Conservation (phyloP, 2,888 invertebrate genomes). For the Ceriagrion tenellum region DNA sequence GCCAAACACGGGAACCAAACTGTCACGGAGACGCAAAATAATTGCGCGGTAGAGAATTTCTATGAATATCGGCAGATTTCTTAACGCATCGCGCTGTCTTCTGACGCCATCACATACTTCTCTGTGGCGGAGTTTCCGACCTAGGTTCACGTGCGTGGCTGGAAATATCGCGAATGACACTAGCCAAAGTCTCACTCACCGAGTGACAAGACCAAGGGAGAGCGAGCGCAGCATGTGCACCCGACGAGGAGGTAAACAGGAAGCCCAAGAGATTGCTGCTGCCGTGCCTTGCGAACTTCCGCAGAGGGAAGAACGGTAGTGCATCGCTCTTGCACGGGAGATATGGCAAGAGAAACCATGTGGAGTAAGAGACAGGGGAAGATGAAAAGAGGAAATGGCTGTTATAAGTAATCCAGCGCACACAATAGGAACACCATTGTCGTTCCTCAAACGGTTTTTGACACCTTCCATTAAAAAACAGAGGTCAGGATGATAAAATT, state of each 20-base stretch:
- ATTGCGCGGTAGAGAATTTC: neutral
- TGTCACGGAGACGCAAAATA: neutral
- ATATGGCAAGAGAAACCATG: constrained; percentile 9
- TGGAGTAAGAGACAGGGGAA: neutral
- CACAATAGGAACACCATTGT: neutral
- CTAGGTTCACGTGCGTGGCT: constrained; percentile 53
- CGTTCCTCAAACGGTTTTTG: neutral
- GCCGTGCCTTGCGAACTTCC: constrained; percentile 30
- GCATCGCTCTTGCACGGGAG: constrained; percentile 40
- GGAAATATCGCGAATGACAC: constrained; percentile 31
- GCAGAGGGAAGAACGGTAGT: constrained; percentile 2
- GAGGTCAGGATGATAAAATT: too few relatives aligned
- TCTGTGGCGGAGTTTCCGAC: constrained; percentile 54
- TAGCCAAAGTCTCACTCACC: constrained; percentile 50
- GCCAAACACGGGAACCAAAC: neutral
- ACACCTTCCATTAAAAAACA: too few relatives aligned
- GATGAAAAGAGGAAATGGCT: neutral
- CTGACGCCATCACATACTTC: neutral
- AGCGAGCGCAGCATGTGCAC: constrained; percentile 20
- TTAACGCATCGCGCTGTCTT: neutral
- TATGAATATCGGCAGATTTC: neutral
- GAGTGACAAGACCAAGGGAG: constrained; percentile 63
- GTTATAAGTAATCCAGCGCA: neutral
- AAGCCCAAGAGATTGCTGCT: constrained; percentile 38
- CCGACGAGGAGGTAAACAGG: constrained; percentile 50